Evolutionary conservation across 2,797 vertebrate species (phyloP).

Genomic region (Hydrocynus forskahlii): DNA sequence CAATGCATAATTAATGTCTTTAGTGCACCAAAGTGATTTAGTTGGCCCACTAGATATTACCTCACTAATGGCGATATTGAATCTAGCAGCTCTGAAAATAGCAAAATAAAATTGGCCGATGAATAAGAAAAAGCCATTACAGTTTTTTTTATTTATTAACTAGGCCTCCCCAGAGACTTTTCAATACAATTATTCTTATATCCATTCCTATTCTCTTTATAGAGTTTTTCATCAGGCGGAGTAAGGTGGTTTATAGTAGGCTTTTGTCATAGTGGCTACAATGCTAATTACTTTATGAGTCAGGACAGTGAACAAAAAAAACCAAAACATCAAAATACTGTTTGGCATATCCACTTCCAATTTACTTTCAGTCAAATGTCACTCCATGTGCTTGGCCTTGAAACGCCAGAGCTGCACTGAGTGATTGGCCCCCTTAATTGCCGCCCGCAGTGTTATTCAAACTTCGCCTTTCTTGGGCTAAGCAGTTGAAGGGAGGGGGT

Average conservation of each 20-base stretch:
- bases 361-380: conserved; percentile 14
- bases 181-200: not conserved
- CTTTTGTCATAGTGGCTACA: conserved; percentile 17
- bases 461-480: conserved; percentile 28
- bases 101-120: conserved; percentile 22
- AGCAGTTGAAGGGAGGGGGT: conserved; percentile 19
- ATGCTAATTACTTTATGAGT: not conserved
- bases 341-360: not conserved
- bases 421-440: conserved; percentile 45
- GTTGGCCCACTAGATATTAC: conserved; percentile 39
- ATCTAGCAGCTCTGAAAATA: conserved; percentile 29
- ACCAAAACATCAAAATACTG: not conserved
- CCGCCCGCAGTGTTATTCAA: conserved; percentile 42
- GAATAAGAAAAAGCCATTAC: conserved; percentile 24
- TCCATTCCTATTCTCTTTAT: not conserved
- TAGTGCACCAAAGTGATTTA: conserved; percentile 33
- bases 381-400: not conserved
- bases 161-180: not conserved
- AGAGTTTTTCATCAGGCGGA: not conserved
- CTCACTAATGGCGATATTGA: conserved; percentile 47
- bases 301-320: not conserved
- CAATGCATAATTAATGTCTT: conserved; percentile 40
- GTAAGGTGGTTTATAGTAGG: conserved; percentile 19
- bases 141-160: not conserved
- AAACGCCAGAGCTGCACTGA: not conserved